Evolutionary conservation across 2,888 invertebrate species (phyloP).

Genomic region (Neelides folsomi): DNA sequence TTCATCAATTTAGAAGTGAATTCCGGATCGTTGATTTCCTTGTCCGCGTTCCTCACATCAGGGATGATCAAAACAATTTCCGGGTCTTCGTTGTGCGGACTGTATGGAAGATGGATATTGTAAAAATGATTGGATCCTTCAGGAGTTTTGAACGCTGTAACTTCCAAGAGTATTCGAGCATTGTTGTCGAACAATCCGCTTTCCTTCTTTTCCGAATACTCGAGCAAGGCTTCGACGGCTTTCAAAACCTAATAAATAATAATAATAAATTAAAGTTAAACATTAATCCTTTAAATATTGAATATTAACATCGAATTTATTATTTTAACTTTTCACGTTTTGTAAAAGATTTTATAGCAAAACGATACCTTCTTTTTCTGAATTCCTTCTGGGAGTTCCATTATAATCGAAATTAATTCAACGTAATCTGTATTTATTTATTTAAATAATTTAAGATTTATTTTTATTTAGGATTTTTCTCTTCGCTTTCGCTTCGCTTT

Average conservation of each 20-base stretch:
- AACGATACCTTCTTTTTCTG: too few species aligned
- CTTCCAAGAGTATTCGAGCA: conserved; percentile 16
- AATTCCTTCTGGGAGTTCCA: too few species aligned
- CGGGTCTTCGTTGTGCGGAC: conserved; percentile 14
- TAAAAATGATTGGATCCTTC: conserved; percentile 17
- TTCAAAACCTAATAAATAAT: conserved; percentile 12
- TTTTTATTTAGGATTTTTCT: too few species aligned
- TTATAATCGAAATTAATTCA: too few species aligned
- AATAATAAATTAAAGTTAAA: neutral
- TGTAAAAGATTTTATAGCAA: too few species aligned
- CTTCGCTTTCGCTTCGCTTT: too few species aligned
- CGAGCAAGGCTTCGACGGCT: conserved; percentile 16
- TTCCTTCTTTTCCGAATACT: conserved; percentile 14
- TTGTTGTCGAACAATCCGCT: conserved; percentile 25
- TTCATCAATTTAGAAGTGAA: conserved; percentile 21
- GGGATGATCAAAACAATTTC: conserved; percentile 29
- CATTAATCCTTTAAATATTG: too few species aligned
- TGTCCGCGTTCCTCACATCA: conserved; percentile 12
- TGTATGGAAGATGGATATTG: conserved; percentile 23
- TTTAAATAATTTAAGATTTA: too few species aligned
- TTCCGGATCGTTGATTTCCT: conserved; percentile 21
- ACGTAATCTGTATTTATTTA: too few species aligned
- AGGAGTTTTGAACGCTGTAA: conserved; percentile 23
- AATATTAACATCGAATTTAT: too few species aligned
- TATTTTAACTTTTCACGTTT: too few species aligned